These are phyloP conservation scores for Rhynchomys soricoides DNA, from an alignment of 2,113 vertebrate genomes.

Conservation along the genomic window DNA sequence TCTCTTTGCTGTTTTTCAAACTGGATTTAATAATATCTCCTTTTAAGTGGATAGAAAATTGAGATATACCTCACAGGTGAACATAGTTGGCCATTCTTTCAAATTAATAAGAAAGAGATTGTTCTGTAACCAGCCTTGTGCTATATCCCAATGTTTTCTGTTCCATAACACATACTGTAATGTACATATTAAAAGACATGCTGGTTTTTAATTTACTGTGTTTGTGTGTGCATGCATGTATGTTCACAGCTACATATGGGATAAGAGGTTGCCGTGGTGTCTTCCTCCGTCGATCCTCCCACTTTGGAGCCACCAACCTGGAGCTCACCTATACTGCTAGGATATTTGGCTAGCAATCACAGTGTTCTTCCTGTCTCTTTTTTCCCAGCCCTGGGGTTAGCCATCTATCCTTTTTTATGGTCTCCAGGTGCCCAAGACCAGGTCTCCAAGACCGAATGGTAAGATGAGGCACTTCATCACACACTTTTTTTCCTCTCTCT, in stretches of 20 bases:
- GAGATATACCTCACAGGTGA: background rate
- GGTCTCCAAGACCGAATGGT: background rate
- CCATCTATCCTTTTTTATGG: background rate
- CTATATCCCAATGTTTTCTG: background rate
- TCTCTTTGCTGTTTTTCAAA: background rate
- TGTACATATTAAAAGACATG: background rate
- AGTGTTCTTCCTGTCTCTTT: too few species aligned
- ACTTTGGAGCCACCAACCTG: background rate
- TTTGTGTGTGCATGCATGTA: background rate
- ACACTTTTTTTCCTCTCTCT: background rate
- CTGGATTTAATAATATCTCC: background rate
- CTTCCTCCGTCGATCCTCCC: background rate
- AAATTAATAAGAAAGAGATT: background rate
- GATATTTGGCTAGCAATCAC: background rate
- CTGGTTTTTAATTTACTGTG: background rate
- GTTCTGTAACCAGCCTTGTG: background rate
- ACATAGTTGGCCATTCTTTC: background rate
- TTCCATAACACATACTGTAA: accelerated
- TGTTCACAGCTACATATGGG: background rate
- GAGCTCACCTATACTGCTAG: background rate
- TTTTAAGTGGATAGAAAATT: background rate
- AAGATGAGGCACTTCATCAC: background rate
- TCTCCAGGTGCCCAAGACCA: background rate
- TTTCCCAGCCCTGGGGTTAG: background rate
- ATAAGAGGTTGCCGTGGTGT: background rate